A percentile compares a stretch with the other conserved stretches of the same genome.
phyloP scores from a whole-genome alignment of 2,888 invertebrate genomes.

The Eupithecia subumbrata region DNA sequence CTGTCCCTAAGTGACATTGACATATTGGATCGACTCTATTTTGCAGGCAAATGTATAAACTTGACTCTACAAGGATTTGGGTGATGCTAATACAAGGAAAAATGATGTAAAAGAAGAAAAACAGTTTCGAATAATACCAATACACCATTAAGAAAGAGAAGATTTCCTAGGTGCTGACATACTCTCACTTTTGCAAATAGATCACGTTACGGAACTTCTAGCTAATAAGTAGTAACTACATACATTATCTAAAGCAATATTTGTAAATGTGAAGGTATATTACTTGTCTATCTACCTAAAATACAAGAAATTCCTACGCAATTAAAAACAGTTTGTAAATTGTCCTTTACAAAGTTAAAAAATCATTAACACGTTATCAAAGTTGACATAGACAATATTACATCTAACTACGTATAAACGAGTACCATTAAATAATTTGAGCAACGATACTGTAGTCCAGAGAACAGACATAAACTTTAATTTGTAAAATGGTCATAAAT shows the following conservation, averaged over 20 bases:
- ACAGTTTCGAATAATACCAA: conserved; percentile 9
- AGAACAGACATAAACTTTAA: neutral
- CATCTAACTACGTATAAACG: neutral
- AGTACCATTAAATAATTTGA: neutral
- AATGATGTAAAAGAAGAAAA: neutral
- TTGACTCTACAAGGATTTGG: no score
- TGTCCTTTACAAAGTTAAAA: no score
- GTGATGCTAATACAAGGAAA: no score
- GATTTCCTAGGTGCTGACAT: conserved; percentile 1
- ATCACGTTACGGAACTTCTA: conserved; percentile 19
- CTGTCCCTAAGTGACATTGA: no score
- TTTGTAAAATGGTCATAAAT: neutral
- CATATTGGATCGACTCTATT: no score
- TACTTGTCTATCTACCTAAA: neutral
- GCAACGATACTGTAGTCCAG: neutral
- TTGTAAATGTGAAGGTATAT: neutral
- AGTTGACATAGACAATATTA: neutral
- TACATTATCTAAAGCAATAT: neutral
- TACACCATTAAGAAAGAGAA: conserved; percentile 21
- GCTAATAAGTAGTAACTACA: neutral
- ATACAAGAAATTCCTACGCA: no score
- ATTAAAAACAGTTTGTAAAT: no score
- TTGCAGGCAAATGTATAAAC: no score
- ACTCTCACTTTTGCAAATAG: conserved; percentile 31
- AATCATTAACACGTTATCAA: no score